Conservation (phyloP, 2,888 invertebrate genomes). For the Stramonita haemastoma region DNA sequence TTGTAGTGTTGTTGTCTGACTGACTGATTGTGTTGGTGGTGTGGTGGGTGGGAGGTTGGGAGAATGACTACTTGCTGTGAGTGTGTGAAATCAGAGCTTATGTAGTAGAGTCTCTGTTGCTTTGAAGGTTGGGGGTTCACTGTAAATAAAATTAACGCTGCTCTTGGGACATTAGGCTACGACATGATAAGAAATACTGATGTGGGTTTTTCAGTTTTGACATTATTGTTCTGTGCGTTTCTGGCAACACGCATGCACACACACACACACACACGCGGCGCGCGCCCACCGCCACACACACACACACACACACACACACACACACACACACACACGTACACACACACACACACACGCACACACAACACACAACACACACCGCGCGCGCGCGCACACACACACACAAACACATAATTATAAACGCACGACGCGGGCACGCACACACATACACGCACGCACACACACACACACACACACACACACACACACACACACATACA, state of each 20-base stretch:
- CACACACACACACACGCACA: neutral
- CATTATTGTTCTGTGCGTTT: neutral
- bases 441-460: neutral
- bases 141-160: neutral
- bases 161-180: neutral
- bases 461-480: slow-evolving; percentile 17
- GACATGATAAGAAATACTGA: neutral
- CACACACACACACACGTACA: neutral
- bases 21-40: too few species aligned
- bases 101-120: neutral
- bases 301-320: neutral
- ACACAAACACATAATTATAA: slow-evolving; percentile 14
- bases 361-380: neutral
- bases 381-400: neutral
- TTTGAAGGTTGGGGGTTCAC: too few species aligned
- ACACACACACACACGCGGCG: neutral
- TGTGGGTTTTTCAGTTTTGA: neutral
- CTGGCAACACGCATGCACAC: neutral
- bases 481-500: slow-evolving; percentile 8
- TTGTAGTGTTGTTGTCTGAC: too few species aligned
- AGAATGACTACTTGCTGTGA: neutral
- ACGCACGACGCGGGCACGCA: neutral
- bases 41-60: too few species aligned
- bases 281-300: too few species aligned
- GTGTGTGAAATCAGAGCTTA: neutral